Evolutionary conservation across 2,797 vertebrate species (phyloP), one percentile per base, ranked within the genome.

Genomic region (Coilia nasus): DNA sequence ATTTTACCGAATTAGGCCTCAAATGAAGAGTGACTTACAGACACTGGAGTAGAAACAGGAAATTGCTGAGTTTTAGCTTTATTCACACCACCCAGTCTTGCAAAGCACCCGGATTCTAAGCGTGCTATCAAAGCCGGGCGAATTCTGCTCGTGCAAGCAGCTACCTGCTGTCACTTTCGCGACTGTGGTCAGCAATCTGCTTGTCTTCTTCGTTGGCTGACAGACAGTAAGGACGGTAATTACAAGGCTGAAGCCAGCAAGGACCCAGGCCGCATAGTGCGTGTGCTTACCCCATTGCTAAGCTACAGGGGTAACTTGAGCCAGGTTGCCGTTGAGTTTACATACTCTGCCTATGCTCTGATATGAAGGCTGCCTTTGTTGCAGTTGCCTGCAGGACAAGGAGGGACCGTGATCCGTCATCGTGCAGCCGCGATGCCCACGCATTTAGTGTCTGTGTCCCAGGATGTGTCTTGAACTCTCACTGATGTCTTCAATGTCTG

Each of bases 341-440:
- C 35, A 87, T 57, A 28, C 86, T 82, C 21, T 10, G 83, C 35
- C 3, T 0, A 56, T 85, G 83, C 85, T 83, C 31, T 21, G 88
- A 86, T 84, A 31, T 91, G 86, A 94, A 91, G 47, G 83, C 78
- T 9, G 28, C 75, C 91, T 92, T 94, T 93, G 91, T 93, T 93
- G 82, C 84, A 84, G 59, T 83, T 86, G 88, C 89, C 87, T 83
- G 15, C 59, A 82, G 89, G 84, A 86, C 85, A 81, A 83, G 91
- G 87, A 84, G 59, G 80, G 54, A 60, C 54, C 80, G 64, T 31
- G 84, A 88, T 85, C 87, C 64, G 47, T 86, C 31, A 25, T 78
- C 17, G 19, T 78, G 71, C 35, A 78, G 2, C 14, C 31, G 0
- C 1, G 71, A 3, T 78, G 71, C 71, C 71, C 35, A 78, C 71